phyloP scores from a whole-genome alignment of 2,113 vertebrate species.

The Pogonocichla stellata region DNA sequence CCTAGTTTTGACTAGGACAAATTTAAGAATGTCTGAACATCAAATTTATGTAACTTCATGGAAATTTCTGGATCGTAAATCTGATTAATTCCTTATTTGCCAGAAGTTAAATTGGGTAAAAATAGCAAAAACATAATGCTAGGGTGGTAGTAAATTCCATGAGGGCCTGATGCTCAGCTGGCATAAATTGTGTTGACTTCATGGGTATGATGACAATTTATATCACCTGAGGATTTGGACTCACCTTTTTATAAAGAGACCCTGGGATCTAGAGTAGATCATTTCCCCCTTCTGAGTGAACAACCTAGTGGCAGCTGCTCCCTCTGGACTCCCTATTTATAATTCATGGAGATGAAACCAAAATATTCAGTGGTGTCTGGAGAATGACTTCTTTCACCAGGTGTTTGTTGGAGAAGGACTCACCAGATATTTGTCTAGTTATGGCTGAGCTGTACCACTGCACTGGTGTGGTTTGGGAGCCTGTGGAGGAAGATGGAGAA shows the following conservation, averaged over 20 bases:
- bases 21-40: not conserved
- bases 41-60: not conserved
- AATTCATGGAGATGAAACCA: not conserved
- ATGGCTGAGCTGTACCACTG: not conserved
- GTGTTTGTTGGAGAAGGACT: not conserved
- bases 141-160: not conserved
- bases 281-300: not conserved
- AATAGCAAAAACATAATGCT: not conserved
- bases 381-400: not conserved
- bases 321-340: rapidly evolving
- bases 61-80: not conserved
- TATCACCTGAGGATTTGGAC: not conserved
- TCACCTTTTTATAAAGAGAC: not conserved
- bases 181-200: not conserved
- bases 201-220: not conserved
- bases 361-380: not conserved
- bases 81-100: not conserved
- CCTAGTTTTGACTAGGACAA: not conserved
- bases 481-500: not conserved
- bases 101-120: not conserved
- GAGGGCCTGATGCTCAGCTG: not conserved
- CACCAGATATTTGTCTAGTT: not conserved
- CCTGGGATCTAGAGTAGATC: not conserved
- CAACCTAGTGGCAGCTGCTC: not conserved
- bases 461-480: not conserved